Evolutionary conservation across 1,140 invertebrate species (phyloP).

Genomic region (Ctenoplectra terminalis): DNA sequence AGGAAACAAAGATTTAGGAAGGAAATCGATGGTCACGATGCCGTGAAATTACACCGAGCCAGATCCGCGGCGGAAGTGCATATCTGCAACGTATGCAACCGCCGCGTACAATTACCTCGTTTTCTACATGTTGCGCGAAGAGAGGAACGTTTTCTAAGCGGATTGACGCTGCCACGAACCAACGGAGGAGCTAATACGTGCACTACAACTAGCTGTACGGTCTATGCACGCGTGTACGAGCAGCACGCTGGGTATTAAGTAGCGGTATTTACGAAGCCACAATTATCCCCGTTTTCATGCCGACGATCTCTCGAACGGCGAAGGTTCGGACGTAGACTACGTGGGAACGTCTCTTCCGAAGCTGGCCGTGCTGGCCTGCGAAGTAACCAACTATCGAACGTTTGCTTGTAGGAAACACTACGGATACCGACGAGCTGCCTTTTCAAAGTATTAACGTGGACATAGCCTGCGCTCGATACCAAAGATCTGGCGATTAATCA

Average conservation of each 20-base stretch:
- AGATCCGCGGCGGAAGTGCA: conserved; percentile 61
- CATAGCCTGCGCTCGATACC: not conserved
- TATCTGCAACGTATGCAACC: conserved; percentile 55
- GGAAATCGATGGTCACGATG: conserved; percentile 50
- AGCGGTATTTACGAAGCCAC: conserved; percentile 70
- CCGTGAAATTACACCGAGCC: conserved; percentile 59
- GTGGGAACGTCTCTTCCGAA: conserved; percentile 58
- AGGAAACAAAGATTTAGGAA: conserved; percentile 18
- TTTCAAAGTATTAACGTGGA: conserved; percentile 16
- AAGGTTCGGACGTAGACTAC: conserved; percentile 49
- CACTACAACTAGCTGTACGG: conserved; percentile 39
- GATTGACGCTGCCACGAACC: conserved; percentile 63
- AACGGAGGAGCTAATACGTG: conserved; percentile 51
- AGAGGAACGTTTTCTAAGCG: conserved; percentile 61
- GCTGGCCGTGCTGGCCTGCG: no score
- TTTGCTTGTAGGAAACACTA: not conserved
- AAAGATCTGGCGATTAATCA: not conserved
- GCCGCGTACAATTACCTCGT: conserved; percentile 67
- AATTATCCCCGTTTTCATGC: conserved; percentile 73
- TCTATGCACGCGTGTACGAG: conserved; percentile 48
- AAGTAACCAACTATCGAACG: not conserved
- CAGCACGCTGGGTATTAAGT: conserved; percentile 69
- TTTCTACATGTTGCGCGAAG: conserved; percentile 52
- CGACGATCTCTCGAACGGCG: conserved; percentile 62
- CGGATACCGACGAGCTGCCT: conserved; percentile 15